Base-by-base conservation (phyloP, 2,113 vertebrate species). In the Crotalus viridis region DNA sequence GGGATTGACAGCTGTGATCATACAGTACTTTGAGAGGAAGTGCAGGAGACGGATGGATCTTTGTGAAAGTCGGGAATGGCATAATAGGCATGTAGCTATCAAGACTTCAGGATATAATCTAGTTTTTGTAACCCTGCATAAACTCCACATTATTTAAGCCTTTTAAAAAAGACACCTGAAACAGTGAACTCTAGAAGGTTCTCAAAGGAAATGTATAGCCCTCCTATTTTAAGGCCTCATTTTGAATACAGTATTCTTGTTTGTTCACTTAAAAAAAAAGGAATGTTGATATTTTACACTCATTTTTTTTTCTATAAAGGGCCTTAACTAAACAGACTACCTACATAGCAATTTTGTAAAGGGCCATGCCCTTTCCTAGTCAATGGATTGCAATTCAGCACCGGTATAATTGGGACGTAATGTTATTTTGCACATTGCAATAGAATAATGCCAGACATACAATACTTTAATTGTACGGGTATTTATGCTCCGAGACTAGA, bases 241-340 rank as follows among this genome's bases (percentile, higher is more conserved):
- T 94, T 94, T 91, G 92, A 94, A 95, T 69, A 94, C 94, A 93
- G 95, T 96, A 86, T 94, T 95, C 94, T 92, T 91, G 26, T 92
- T 56, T 91, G 94, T 96, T 94, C 94, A 69, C 94, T 88, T 93
- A 21, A 74, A 94, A 89, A 97, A 96, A 89, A 97, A 96, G 96
- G 91, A 90, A 95, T 97, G 90, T n/a, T 89, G 91, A 89, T 95
- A 93, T 92, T 93, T 95, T 95, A 94, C 94, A 96, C 94, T 74
- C 69, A 88, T 46, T 94, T 98, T 93, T 96, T 93, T 22, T 4
- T 0, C 93, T 92, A 96, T 57, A 94, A 92, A 95, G 93, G 95
- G 92, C 87, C 74, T 94, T 89, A 93, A 94, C 96, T 95, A 95
- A 96, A 96, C 91, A 96, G 95, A 97, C 94, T 93, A 97, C 93